Evolutionary conservation across 1,140 invertebrate genomes (phyloP), one percentile per base, ranked within the genome.

Genomic region (Eubasilissa regina): DNA sequence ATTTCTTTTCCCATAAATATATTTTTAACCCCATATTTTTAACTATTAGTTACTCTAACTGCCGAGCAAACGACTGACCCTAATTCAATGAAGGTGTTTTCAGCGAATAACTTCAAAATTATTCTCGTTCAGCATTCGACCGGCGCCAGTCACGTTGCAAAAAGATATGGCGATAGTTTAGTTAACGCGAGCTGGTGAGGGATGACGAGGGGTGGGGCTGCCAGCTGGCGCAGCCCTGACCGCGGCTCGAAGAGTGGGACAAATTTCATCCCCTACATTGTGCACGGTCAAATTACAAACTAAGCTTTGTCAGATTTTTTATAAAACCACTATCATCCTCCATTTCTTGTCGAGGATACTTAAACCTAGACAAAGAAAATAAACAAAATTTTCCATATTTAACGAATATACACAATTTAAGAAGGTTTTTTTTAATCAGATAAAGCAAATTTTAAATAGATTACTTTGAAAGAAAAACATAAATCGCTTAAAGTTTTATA

Each of bases 161-260:
- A 68, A 68, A 68, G 64, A 68, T 45, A 45, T 0, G 64, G 64
- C 64, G 64, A 68, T 68, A 68, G 64, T 68, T 68, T 68, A 35
- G 25, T n/a, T 45, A 66, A 43, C 45, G 62, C 58, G 21, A 21
- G 58, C 12, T 62, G 62, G 35, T 25, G 25, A n/a, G 62, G 13
- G 19, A 12, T 44, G 7, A 44, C n/a, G 21, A 43, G 44, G n/a
- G n/a, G 44, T 0, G 44, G 64, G 17, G 64, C 43, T 19, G 60
- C 43, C 64, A 68, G 64, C 44, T 68, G 64, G 15, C 64, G 64
- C 44, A 47, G 15, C 64, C 43, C 43, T n/a, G 64, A 68, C 64
- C 64, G 60, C 60, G 60, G 60, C 35, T 21, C 15, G 21, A 48
- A 17, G 4, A 13, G 64, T n/a, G 43, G 15, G 64, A 44, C 55